Evolutionary conservation across 2,888 invertebrate genomes (phyloP).

Genomic region (Punctoribates punctum): DNA sequence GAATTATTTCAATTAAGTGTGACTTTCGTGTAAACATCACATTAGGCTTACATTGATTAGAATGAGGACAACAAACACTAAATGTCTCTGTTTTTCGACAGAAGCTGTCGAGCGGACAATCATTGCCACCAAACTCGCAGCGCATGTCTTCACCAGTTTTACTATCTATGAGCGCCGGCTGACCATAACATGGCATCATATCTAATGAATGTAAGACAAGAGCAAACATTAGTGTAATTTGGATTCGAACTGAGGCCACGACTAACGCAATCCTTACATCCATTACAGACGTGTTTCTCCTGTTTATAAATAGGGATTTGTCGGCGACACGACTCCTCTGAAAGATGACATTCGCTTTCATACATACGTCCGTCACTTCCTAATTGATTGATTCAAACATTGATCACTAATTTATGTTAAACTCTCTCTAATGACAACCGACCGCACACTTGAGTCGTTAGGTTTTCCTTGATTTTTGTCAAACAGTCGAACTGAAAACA

Average conservation of each 20-base stretch:
- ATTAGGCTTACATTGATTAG: slow-evolving; percentile 32
- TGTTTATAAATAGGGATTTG: not conserved
- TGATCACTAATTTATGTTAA: not conserved
- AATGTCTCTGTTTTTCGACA: slow-evolving; percentile 79
- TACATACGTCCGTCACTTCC: slow-evolving; percentile 39
- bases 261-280: slow-evolving; percentile 10
- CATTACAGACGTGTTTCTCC: slow-evolving; percentile 16
- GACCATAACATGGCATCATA: slow-evolving; percentile 6
- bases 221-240: not conserved
- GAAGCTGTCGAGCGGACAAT: slow-evolving; percentile 75
- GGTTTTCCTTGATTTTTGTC: slow-evolving; percentile 12
- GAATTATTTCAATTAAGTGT: slow-evolving; percentile 2
- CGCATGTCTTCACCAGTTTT: slow-evolving; percentile 55
- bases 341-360: slow-evolving; percentile 31
- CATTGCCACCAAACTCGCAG: slow-evolving; percentile 75
- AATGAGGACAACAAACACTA: slow-evolving; percentile 77
- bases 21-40: slow-evolving; percentile 5
- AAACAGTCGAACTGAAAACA: slow-evolving; percentile 7
- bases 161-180: not conserved
- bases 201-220: not conserved
- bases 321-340: slow-evolving; percentile 38
- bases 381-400: not conserved
- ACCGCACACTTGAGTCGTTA: slow-evolving; percentile 8
- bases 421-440: not conserved
- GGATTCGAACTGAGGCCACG: not conserved